Conservation (phyloP, 1,140 invertebrate genomes). For the Brachionus paranguensis region DNA sequence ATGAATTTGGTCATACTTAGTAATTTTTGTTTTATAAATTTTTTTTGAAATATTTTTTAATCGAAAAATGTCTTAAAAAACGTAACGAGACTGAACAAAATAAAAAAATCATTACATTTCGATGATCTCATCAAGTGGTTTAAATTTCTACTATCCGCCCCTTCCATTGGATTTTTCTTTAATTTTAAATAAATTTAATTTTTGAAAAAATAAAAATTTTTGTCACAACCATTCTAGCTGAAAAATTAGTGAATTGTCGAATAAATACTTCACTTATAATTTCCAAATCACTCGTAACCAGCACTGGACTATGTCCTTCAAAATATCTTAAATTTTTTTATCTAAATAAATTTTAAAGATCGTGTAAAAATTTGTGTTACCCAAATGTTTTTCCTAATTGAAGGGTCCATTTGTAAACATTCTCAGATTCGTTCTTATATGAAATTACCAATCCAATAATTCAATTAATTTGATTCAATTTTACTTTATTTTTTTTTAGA, state of each 20-base stretch:
- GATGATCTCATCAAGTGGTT: not conserved
- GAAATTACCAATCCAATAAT: not conserved
- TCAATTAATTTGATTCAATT: not conserved
- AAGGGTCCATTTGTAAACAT: conserved; percentile 48
- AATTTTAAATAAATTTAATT: not conserved
- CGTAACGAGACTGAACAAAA: no score
- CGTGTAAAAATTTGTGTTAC: not conserved
- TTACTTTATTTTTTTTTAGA: not conserved
- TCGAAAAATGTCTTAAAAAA: no score
- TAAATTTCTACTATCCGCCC: not conserved
- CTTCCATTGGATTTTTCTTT: not conserved
- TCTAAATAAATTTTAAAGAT: not conserved
- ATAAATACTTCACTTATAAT: conserved; percentile 54
- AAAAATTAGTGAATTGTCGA: conserved; percentile 56
- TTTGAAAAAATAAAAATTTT: not conserved
- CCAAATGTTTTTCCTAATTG: conserved; percentile 55
- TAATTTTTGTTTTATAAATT: no score
- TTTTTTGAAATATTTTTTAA: no score
- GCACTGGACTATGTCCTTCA: conserved; percentile 51
- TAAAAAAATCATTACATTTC: not conserved
- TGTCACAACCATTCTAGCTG: conserved; percentile 50
- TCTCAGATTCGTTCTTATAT: not conserved
- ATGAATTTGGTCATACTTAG: no score
- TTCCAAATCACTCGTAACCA: conserved; percentile 54
- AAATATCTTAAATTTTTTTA: conserved; percentile 43